These are phyloP conservation scores for Priocnemis perturbator DNA, from an alignment of 2,888 invertebrate species.

Conservation along the genomic window DNA sequence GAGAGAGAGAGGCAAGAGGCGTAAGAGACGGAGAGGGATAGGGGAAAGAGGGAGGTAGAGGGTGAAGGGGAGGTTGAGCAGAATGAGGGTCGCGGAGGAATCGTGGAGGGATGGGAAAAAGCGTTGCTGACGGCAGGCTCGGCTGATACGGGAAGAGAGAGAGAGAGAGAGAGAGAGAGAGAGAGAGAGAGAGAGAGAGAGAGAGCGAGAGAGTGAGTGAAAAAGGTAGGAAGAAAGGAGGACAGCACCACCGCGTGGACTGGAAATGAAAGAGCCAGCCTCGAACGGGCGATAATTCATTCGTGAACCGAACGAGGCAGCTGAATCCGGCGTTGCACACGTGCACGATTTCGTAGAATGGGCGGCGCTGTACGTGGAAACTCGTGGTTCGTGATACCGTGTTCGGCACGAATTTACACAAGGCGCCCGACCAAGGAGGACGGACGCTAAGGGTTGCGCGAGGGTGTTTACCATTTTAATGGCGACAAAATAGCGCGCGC, in stretches of 20 bases:
- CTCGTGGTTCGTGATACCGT: slow-evolving; percentile 46
- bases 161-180: slow-evolving; percentile 13
- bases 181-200: slow-evolving; percentile 43
- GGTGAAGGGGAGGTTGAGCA: slow-evolving; percentile 32
- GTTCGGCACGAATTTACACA: slow-evolving; percentile 32
- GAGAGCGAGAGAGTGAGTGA: slow-evolving; percentile 48
- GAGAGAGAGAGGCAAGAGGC: not conserved
- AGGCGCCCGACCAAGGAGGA: slow-evolving; percentile 14
- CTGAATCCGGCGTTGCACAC: slow-evolving; percentile 72
- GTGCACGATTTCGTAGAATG: slow-evolving; percentile 66
- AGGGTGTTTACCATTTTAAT: too few species aligned
- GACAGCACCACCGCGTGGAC: slow-evolving; percentile 67
- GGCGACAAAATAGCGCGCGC: too few species aligned
- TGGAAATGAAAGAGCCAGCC: slow-evolving; percentile 74
- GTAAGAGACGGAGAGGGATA: slow-evolving; percentile 18
- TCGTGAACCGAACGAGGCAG: slow-evolving; percentile 74
- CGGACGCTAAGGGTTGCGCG: not conserved
- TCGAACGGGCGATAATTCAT: slow-evolving; percentile 75
- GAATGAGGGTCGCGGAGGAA: slow-evolving; percentile 40
- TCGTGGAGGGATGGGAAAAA: slow-evolving; percentile 56
- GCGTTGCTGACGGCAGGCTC: slow-evolving; percentile 67
- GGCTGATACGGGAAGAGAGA: slow-evolving; percentile 40
- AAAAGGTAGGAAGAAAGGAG: slow-evolving; percentile 54
- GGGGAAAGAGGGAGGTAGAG: slow-evolving; percentile 24
- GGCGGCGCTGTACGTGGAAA: slow-evolving; percentile 55